Conservation (phyloP, 2,888 invertebrate species). For the Neoascia interrupta region DNA sequence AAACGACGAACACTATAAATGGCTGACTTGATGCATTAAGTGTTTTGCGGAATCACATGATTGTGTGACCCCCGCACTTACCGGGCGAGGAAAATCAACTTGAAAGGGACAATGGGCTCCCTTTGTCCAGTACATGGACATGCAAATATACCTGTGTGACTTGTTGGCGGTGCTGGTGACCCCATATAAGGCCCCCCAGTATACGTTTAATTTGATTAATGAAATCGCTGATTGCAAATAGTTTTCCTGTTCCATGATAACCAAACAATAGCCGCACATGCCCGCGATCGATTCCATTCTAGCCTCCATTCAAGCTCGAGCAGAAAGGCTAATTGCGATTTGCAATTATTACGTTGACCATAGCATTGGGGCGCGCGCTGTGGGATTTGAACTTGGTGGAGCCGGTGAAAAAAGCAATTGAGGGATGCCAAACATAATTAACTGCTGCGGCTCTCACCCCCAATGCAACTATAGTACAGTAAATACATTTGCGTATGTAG, state of each 20-base stretch:
- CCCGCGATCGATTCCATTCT: conserved; percentile 47
- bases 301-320: conserved; percentile 42
- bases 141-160: conserved; percentile 6
- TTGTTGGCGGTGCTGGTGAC: conserved; percentile 8
- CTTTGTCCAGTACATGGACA: too few species aligned
- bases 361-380: conserved; percentile 56
- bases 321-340: conserved; percentile 56
- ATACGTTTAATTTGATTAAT: conserved; percentile 59
- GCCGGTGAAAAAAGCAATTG: conserved; percentile 15
- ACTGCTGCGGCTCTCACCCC: conserved; percentile 74
- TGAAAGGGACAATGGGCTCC: too few species aligned
- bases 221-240: conserved; percentile 58
- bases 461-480: conserved; percentile 78
- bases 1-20: background rate
- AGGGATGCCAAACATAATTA: conserved; percentile 58
- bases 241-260: conserved; percentile 48
- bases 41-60: conserved; percentile 25
- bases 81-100: conserved; percentile 21
- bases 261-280: conserved; percentile 42
- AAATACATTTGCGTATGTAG: conserved; percentile 45
- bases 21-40: too few species aligned
- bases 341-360: conserved; percentile 61
- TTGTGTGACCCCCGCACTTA: conserved; percentile 32
- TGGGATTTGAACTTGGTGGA: conserved; percentile 48
- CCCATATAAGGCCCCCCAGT: conserved; percentile 3